These are phyloP conservation scores for Neodiprion lecontei DNA, from an alignment of 1,140 invertebrate species.

Conservation along the genomic window DNA sequence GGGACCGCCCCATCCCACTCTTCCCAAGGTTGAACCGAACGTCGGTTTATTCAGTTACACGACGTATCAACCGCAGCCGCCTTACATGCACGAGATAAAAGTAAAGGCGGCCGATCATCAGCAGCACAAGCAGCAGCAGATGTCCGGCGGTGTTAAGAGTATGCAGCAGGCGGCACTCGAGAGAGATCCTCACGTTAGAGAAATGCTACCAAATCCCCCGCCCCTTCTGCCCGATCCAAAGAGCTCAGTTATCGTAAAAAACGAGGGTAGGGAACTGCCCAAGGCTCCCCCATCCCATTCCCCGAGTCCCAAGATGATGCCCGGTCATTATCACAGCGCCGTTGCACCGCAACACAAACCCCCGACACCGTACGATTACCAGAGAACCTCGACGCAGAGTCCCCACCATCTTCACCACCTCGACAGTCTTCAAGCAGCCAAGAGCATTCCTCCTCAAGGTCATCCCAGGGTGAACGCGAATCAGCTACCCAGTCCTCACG, in stretches of 20 bases:
- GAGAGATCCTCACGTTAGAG: conserved; percentile 61
- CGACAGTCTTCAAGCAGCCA: conserved; percentile 40
- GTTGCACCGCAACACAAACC: conserved; percentile 50
- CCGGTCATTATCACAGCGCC: conserved; percentile 66
- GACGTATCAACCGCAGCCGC: conserved; percentile 65
- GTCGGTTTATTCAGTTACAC: conserved; percentile 76
- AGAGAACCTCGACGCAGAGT: conserved; percentile 63
- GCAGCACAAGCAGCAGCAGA: conserved; percentile 46
- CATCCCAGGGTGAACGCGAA: conserved; percentile 41
- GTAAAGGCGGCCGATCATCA: conserved; percentile 54
- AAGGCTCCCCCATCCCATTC: conserved; percentile 67
- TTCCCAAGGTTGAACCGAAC: conserved; percentile 77
- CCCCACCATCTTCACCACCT: conserved; percentile 60
- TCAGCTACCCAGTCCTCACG: conserved; percentile 52
- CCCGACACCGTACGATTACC: conserved; percentile 61
- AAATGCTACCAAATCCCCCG: conserved; percentile 67
- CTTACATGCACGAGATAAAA: conserved; percentile 62
- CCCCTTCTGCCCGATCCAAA: conserved; percentile 72
- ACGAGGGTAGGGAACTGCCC: conserved; percentile 70
- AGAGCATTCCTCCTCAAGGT: conserved; percentile 39
- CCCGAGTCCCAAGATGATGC: conserved; percentile 70
- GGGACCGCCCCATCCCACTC: conserved; percentile 60
- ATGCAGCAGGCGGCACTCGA: conserved; percentile 52
- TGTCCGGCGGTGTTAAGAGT: conserved; percentile 50
- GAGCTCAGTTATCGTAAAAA: conserved; percentile 80